Percentiles rank a stretch among this genome's conserved stretches.
Conservation (phyloP, 2,113 vertebrate genomes). For the Tichodroma muraria region DNA sequence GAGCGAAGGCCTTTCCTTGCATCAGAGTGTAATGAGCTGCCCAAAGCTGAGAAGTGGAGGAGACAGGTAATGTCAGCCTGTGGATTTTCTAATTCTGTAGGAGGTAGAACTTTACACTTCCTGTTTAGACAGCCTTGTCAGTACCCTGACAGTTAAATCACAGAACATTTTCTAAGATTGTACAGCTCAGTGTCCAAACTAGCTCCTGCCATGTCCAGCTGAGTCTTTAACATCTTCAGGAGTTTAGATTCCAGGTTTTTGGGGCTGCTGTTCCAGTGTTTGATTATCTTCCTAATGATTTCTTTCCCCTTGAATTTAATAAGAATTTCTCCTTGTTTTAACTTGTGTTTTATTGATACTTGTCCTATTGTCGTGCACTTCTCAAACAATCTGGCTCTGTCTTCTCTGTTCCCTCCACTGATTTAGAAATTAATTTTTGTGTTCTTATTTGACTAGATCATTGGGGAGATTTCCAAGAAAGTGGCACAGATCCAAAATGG, state of each 20-base stretch:
- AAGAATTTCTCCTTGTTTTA: neutral
- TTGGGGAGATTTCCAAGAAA: constrained; percentile 98
- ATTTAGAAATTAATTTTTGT: neutral
- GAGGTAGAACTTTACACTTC: neutral
- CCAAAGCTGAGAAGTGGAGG: constrained; percentile 97
- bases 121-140: neutral
- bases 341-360: neutral
- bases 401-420: neutral
- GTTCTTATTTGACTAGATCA: constrained; percentile 77
- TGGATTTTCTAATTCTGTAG: accelerated
- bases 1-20: constrained; percentile 94
- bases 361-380: accelerated
- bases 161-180: neutral
- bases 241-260: neutral
- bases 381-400: neutral
- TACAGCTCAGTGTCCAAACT: neutral
- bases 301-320: neutral
- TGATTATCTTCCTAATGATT: neutral
- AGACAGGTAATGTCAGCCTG: constrained; percentile 77
- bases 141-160: neutral
- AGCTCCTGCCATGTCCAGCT: neutral
- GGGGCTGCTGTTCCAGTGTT: neutral
- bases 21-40: constrained; percentile 90
- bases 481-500: constrained; percentile 98
- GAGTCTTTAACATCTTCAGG: neutral